A percentile compares a stretch with the other conserved stretches of the same genome.
Evolutionary conservation across 2,888 invertebrate genomes (phyloP).

Genomic region (Brachypalpus laphriformis): DNA sequence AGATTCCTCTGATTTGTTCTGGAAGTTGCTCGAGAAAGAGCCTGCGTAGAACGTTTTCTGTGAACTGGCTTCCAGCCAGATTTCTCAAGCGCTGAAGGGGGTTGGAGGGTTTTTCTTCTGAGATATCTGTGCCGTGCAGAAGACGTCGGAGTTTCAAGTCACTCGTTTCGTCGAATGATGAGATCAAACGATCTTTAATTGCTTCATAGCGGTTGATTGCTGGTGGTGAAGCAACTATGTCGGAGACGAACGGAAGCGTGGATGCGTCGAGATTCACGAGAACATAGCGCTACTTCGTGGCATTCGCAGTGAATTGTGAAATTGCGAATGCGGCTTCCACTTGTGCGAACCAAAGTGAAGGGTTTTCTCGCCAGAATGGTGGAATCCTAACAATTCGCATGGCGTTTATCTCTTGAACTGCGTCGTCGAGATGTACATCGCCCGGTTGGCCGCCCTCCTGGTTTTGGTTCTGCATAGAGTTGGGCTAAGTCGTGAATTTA

Average conservation of each 20-base stretch:
- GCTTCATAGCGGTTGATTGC: neutral
- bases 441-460: too few relatives aligned
- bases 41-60: slow-evolving; percentile 1
- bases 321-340: too few relatives aligned
- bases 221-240: neutral
- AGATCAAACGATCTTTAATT: neutral
- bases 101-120: slow-evolving; percentile 5
- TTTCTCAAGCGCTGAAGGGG: slow-evolving; percentile 15
- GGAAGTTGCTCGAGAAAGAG: slow-evolving; percentile 17
- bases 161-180: slow-evolving; percentile 12
- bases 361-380: too few relatives aligned
- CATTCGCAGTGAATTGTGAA: neutral
- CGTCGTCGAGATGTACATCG: too few relatives aligned
- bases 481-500: too few relatives aligned
- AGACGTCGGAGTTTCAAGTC: slow-evolving; percentile 6
- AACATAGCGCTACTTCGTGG: slow-evolving; percentile 10
- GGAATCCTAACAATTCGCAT: too few relatives aligned
- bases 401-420: too few relatives aligned
- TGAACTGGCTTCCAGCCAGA: neutral
- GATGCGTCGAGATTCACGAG: neutral
- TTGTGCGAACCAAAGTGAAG: too few relatives aligned
- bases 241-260: neutral
- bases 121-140: neutral
- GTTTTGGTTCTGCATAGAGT: too few relatives aligned
- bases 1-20: neutral